Base-by-base conservation (phyloP, 2,113 vertebrate genomes). In the Charina bottae region DNA sequence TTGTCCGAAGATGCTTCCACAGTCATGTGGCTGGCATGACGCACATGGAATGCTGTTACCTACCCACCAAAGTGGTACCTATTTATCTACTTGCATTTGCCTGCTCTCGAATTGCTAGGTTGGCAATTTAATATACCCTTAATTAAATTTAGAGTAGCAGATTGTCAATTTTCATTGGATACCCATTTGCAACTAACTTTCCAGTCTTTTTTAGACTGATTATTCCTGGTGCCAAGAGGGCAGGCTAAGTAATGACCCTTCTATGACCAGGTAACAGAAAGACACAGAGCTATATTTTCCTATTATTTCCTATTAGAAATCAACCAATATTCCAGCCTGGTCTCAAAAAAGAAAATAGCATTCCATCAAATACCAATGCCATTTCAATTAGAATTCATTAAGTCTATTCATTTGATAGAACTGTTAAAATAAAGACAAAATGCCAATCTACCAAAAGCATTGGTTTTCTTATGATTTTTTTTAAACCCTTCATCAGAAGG, bases 301-400 rank as follows among this genome's bases (percentile, higher is more conserved):
- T 94, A 90, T 96, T 78, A 85, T 89, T 93, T 89, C 9, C 95
- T 84, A 95, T 96, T 95, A 94, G 95, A 94, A 96, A 95, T 94
- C 94, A 95, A 91, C 89, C 93, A 94, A 92, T 92, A 91, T 59
- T 91, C 84, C 92, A 93, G 91, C 93, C 84, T 93, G 92, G 33
- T 93, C 95, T 94, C 88, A 93, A 96, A 94, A 95, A 93, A 88
- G 89, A 89, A 95, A 96, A 92, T 85, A 93, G 85, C 90, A 93
- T 96, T 96, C 96, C 90, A 93, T 95, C 93, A 95, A 93, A 85
- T 24, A 0, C 0, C 83, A 90, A 92, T 92, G 93, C 91, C 92
- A 92, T 93, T 96, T 96, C 93, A 96, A 96, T 96, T 95, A 96
- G 93, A 95, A 91, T 89, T 95, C 92, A 94, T 93, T 93, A 92